A percentile compares a stretch with the other conserved stretches of the same genome.
Conservation (phyloP, 2,113 vertebrate genomes). For the Sphyrna mokarran region DNA sequence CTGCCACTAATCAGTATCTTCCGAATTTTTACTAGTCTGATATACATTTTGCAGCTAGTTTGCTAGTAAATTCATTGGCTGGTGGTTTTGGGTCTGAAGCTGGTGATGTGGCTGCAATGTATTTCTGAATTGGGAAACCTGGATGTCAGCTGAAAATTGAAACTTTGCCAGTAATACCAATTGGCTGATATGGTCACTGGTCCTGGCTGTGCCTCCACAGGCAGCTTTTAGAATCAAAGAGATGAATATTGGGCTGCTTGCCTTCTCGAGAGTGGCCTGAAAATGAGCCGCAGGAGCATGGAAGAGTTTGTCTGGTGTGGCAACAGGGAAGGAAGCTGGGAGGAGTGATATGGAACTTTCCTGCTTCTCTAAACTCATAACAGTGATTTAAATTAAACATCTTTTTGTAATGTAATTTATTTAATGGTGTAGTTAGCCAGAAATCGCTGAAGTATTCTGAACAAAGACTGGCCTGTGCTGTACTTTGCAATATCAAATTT, state of each 20-base stretch:
- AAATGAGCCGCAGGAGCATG: neutral
- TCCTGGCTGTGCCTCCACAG: neutral
- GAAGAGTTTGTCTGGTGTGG: neutral
- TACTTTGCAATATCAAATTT: neutral
- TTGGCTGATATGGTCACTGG: neutral
- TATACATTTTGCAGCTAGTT: neutral
- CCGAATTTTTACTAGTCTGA: neutral
- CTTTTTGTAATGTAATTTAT: neutral
- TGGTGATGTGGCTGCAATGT: neutral
- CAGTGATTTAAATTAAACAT: neutral
- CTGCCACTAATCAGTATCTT: neutral
- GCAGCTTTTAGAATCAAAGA: neutral
- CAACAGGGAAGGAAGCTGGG: neutral
- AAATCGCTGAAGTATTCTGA: neutral
- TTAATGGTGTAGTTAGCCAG: neutral
- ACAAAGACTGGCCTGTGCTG: neutral
- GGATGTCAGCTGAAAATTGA: neutral
- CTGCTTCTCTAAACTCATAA: neutral
- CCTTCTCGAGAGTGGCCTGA: neutral
- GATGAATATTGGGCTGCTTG: neutral
- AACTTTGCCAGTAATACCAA: neutral
- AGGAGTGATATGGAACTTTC: neutral
- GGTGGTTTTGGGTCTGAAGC: neutral
- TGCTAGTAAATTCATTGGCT: neutral
- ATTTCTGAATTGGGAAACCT: neutral